phyloP scores from a whole-genome alignment of 2,888 invertebrate species.

The Cryptus viduatorius region DNA sequence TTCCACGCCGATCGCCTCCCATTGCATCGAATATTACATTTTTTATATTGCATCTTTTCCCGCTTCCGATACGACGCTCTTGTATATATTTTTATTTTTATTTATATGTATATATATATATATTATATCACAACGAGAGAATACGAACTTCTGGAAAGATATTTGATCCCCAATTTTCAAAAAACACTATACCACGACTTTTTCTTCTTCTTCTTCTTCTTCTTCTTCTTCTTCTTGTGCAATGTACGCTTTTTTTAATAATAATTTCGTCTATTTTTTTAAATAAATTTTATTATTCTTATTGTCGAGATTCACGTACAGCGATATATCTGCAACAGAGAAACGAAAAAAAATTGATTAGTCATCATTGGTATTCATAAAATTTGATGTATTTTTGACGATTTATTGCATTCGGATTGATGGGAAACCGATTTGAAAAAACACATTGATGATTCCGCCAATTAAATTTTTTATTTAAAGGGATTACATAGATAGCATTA shows the following conservation, averaged over 20 bases:
- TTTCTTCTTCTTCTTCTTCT: no score
- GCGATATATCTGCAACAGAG: conserved; percentile 31
- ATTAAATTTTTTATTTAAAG: no score
- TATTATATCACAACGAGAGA: conserved; percentile 14
- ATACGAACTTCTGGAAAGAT: conserved; percentile 23
- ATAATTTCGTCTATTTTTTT: conserved; percentile 5
- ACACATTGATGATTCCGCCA: no score
- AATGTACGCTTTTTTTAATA: conserved; percentile 16
- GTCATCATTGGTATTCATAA: neutral
- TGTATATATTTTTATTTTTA: neutral
- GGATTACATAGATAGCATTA: no score
- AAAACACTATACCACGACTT: conserved; percentile 5
- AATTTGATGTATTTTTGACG: neutral
- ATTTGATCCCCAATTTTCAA: conserved; percentile 36
- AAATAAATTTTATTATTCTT: conserved; percentile 32
- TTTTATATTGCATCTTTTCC: conserved; percentile 37
- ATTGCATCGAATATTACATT: conserved; percentile 27
- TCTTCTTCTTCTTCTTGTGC: neutral
- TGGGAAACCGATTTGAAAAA: no score
- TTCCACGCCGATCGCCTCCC: neutral
- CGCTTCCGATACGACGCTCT: conserved; percentile 13
- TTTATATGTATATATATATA: neutral
- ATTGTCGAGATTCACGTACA: conserved; percentile 50
- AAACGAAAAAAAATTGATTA: neutral
- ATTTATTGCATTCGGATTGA: neutral